phyloP scores from a whole-genome alignment of 2,797 vertebrate species.

The Sciurus vulgaris region DNA sequence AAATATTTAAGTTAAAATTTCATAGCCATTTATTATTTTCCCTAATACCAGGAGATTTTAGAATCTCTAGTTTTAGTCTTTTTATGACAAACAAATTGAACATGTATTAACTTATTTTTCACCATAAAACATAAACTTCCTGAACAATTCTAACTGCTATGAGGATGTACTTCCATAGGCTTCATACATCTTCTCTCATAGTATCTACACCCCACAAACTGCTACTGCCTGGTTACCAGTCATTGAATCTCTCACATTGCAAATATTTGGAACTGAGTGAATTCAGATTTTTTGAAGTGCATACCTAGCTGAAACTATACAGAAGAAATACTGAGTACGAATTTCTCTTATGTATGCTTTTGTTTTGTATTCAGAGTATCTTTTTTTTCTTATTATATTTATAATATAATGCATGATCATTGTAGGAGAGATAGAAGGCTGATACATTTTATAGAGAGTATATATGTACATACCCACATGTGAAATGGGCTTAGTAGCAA shows the following conservation, averaged over 20 bases:
- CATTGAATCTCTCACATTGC: background rate
- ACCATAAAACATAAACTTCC: background rate
- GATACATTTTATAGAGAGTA: background rate
- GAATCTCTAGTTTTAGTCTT: background rate
- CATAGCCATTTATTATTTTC: background rate
- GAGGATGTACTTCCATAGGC: background rate
- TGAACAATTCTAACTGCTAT: background rate
- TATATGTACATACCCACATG: background rate
- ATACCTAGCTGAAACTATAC: background rate
- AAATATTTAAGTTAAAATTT: constrained; percentile 40
- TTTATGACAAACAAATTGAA: background rate
- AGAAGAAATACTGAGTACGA: background rate
- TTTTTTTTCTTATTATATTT: constrained; percentile 1
- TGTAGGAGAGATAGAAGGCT: background rate
- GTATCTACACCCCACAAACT: accelerated
- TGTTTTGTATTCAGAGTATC: background rate
- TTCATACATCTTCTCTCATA: background rate
- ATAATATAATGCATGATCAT: background rate
- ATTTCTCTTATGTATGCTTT: constrained; percentile 7
- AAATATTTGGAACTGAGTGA: background rate
- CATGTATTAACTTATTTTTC: background rate
- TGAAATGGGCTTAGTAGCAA: background rate
- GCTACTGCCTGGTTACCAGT: background rate
- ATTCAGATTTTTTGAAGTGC: background rate
- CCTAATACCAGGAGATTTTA: background rate